A percentile compares a stretch with the other conserved stretches of the same genome.
These are phyloP conservation scores for Rhodophaea formosa DNA, from an alignment of 2,888 invertebrate genomes.

Conservation along the genomic window DNA sequence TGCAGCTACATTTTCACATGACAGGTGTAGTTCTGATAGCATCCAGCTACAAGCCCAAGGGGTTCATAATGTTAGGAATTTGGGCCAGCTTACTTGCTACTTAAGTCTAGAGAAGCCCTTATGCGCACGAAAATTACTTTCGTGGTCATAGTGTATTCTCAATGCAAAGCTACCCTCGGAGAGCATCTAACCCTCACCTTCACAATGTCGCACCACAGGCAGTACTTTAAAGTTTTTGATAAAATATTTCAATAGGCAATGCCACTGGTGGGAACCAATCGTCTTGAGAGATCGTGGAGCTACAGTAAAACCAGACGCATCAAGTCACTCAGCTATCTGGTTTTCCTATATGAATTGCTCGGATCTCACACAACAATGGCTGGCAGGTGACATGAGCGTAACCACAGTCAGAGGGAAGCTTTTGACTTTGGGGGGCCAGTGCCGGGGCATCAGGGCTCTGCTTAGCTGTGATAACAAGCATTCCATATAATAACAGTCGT, in stretches of 20 bases:
- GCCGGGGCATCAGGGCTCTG: conserved; percentile 50
- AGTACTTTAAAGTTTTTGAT: conserved; percentile 22
- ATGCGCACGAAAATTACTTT: conserved; percentile 58
- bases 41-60: conserved; percentile 57
- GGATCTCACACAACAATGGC: conserved; percentile 45
- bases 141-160: conserved; percentile 70
- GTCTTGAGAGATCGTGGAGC: conserved; percentile 42
- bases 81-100: conserved; percentile 62
- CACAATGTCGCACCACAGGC: conserved; percentile 42
- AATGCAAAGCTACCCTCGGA: conserved; percentile 60
- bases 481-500: conserved; percentile 23
- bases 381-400: conserved; percentile 37
- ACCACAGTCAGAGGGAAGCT: conserved; percentile 62
- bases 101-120: conserved; percentile 73
- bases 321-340: not conserved
- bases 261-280: conserved; percentile 46
- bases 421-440: conserved; percentile 58
- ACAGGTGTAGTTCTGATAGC: conserved; percentile 6
- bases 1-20: conserved; percentile 43
- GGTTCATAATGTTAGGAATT: conserved; percentile 57
- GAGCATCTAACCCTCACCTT: conserved; percentile 45
- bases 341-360: conserved; percentile 22
- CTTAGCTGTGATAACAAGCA: conserved; percentile 58
- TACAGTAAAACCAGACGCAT: not conserved
- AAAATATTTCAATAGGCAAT: conserved; percentile 26